Evolutionary conservation across 2,797 vertebrate species (phyloP).

Genomic region (Pangasius macronema): DNA sequence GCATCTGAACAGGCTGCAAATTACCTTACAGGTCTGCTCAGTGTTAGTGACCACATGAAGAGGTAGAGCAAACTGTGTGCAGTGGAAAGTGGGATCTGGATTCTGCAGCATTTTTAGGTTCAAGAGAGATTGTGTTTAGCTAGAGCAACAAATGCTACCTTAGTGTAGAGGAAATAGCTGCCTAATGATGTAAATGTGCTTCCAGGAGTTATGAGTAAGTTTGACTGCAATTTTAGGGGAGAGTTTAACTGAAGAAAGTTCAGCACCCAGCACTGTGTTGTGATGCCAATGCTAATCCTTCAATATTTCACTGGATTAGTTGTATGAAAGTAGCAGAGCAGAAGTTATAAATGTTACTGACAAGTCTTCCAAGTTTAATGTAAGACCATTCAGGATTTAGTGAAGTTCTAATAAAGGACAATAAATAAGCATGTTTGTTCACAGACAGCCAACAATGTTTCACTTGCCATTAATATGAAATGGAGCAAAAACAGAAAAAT

Average conservation of each 20-base stretch:
- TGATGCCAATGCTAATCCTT: slow-evolving; percentile 29
- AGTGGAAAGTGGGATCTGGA: slow-evolving; percentile 56
- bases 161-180: slow-evolving; percentile 56
- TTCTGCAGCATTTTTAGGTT: slow-evolving; percentile 56
- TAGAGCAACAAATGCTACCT: slow-evolving; percentile 51
- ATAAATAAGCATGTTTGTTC: slow-evolving; percentile 26
- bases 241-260: neutral
- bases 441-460: neutral
- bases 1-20: slow-evolving; percentile 37
- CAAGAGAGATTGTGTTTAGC: slow-evolving; percentile 53
- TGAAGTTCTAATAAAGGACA: neutral
- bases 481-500: slow-evolving; percentile 7
- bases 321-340: slow-evolving; percentile 18
- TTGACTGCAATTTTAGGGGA: slow-evolving; percentile 32
- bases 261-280: slow-evolving; percentile 12
- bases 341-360: neutral
- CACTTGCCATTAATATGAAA: slow-evolving; percentile 7
- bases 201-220: slow-evolving; percentile 48
- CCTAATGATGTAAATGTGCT: slow-evolving; percentile 53
- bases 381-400: slow-evolving; percentile 14
- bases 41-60: slow-evolving; percentile 59
- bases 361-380: neutral
- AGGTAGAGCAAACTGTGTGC: slow-evolving; percentile 63
- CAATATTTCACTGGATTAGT: slow-evolving; percentile 11
- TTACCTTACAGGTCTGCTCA: slow-evolving; percentile 56